Conservation (phyloP, 2,113 vertebrate species). For the Platysternon megacephalum region DNA sequence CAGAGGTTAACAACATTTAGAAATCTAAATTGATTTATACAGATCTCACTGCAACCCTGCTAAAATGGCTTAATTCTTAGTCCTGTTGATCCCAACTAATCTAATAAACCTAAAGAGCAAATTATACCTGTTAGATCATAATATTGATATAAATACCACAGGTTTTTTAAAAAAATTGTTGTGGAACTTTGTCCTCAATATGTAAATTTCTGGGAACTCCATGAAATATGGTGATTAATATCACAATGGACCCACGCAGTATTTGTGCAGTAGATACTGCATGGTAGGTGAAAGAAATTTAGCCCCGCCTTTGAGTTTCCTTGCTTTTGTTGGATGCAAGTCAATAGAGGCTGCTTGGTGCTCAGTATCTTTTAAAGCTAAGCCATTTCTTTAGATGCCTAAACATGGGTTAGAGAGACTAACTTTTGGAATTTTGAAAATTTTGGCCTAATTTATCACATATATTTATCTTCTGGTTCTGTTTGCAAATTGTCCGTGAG, state of each 20-base stretch:
- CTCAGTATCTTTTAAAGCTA: background rate
- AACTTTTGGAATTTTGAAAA: background rate
- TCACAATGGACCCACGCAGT: background rate
- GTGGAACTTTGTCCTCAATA: background rate
- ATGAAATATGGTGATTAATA: background rate
- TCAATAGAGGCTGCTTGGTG: background rate
- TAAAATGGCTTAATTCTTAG: background rate
- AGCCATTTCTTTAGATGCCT: background rate
- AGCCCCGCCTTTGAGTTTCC: conserved; percentile 34
- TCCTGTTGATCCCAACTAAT: background rate
- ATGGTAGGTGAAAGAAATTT: conserved; percentile 49
- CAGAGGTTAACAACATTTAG: background rate
- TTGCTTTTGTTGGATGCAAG: conserved; percentile 47
- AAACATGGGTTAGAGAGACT: background rate
- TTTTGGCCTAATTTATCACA: conserved; percentile 25
- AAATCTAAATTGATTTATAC: conserved; percentile 5
- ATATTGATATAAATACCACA: background rate
- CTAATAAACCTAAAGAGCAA: background rate
- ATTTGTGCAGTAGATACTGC: conserved; percentile 46
- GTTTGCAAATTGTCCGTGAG: conserved; percentile 33
- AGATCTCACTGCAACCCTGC: background rate
- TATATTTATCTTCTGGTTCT: conserved; percentile 17
- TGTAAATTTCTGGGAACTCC: background rate
- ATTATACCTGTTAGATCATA: background rate
- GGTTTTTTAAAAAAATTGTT: background rate